Evolutionary conservation across 2,113 vertebrate species (phyloP).

Genomic region (Urocynchramus pylzowi): DNA sequence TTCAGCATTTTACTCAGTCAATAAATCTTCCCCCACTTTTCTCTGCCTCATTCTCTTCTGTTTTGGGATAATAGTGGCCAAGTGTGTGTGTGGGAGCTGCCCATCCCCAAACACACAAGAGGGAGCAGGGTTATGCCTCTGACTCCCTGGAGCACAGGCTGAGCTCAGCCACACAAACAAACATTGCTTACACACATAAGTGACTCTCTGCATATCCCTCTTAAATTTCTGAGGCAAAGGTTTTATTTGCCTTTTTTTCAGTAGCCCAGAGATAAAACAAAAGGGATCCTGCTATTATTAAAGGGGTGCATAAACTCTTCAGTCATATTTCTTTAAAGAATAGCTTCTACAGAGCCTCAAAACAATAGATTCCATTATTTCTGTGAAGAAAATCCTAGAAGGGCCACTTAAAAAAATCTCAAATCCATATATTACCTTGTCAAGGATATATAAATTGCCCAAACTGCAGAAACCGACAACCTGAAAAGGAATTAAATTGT

Average conservation of each 20-base stretch:
- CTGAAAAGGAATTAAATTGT: neutral
- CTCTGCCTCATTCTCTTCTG: neutral
- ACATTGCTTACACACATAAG: neutral
- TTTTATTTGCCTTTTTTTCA: neutral
- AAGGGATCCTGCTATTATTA: neutral
- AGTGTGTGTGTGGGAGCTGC: neutral
- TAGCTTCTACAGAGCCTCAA: neutral
- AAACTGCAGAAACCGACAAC: neutral
- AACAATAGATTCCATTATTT: neutral
- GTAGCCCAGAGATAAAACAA: neutral
- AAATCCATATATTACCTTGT: neutral
- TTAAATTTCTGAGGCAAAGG: neutral
- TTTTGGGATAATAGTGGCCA: neutral
- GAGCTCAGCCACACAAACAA: neutral
- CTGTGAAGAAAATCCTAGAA: neutral
- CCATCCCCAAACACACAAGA: neutral
- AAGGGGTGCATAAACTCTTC: neutral
- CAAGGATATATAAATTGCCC: neutral
- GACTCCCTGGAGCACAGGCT: neutral
- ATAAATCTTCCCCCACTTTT: neutral
- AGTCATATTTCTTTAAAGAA: neutral
- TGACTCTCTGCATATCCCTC: neutral
- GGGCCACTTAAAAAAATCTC: neutral
- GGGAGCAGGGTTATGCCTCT: neutral
- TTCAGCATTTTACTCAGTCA: neutral